Base-by-base conservation (phyloP, 2,797 vertebrate genomes). In the Pteropus rufus region DNA sequence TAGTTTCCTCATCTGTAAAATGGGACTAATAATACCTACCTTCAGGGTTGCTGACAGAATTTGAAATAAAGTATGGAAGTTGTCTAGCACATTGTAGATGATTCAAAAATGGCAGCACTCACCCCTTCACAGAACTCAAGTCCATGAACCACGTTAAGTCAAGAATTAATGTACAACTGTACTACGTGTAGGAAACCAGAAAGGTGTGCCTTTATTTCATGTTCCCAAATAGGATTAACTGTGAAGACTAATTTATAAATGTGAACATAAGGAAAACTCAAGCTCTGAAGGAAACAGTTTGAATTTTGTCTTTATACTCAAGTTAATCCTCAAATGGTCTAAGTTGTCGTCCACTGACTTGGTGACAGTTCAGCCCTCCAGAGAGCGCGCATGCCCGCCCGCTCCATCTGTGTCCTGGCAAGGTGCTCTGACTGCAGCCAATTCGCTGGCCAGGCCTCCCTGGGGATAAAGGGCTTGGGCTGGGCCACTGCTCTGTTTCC, bases 231-330 rank as follows among this genome's bases (percentile, higher is more conserved):
- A 98, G 97, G 97, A 95, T 97, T 93, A 98, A 98, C 98, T 99
- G 98, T 99, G 98, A 99, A 98, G 95, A 97, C 96, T 97, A 81
- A 97, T 96, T 96, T 98, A 96, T 96, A 98, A 98, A 98, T 99
- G 98, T 99, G 98, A 99, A 99, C 97, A 97, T 97, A 75, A 95
- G 96, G 94, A 92, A 97, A 98, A 96, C 96, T 96, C 96, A 96
- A 80, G 96, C 95, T 97, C 91, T 97, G 98, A 98, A 98, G 98
- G 98, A 98, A 96, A 97, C 67, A 79, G 75, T 64, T 3, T 97
- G 83, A 83, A 96, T 93, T 95, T 72, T 95, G 84, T 96, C 98
- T 96, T 83, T 91, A 92, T 93, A 54, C 12, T 83, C 52, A 97
- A 98, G 90, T 96, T 96, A 95, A 75, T 87, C 65, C 96, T 95